A percentile compares a stretch with the other conserved stretches of the same genome.
Conservation (phyloP, 2,888 invertebrate species). For the Andrena minutula region DNA sequence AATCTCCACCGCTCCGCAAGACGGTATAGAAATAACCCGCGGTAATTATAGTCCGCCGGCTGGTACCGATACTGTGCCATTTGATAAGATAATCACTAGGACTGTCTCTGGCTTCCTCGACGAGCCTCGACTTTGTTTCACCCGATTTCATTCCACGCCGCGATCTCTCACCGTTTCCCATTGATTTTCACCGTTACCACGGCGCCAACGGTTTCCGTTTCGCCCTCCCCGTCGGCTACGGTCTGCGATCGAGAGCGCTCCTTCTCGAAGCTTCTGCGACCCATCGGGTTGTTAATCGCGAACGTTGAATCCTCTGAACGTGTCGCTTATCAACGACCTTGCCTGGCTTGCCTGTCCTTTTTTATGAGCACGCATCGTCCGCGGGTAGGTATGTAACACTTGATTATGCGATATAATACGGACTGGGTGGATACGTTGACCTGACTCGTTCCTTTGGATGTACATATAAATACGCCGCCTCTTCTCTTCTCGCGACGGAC, state of each 20-base stretch:
- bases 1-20: not conserved
- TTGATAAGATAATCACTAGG: conserved; percentile 74
- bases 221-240: not conserved
- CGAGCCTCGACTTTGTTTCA: conserved; percentile 4
- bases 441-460: not conserved
- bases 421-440: not conserved
- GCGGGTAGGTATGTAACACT: not conserved
- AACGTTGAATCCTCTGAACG: not conserved
- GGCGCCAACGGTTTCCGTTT: conserved; percentile 37
- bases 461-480: not conserved
- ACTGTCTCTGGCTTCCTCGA: conserved; percentile 58
- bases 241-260: conserved; percentile 5
- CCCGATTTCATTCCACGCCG: conserved; percentile 18
- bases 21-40: conserved; percentile 69
- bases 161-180: conserved; percentile 28
- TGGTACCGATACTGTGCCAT: conserved; percentile 49
- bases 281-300: conserved; percentile 6
- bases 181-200: conserved; percentile 68
- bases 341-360: conserved; percentile 18
- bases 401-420: not conserved
- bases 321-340: conserved; percentile 32
- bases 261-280: conserved; percentile 31
- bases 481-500: too few species aligned
- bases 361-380: not conserved
- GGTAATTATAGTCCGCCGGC: conserved; percentile 62